phyloP scores from a whole-genome alignment of 2,888 invertebrate species.

The Orgyia antiqua region DNA sequence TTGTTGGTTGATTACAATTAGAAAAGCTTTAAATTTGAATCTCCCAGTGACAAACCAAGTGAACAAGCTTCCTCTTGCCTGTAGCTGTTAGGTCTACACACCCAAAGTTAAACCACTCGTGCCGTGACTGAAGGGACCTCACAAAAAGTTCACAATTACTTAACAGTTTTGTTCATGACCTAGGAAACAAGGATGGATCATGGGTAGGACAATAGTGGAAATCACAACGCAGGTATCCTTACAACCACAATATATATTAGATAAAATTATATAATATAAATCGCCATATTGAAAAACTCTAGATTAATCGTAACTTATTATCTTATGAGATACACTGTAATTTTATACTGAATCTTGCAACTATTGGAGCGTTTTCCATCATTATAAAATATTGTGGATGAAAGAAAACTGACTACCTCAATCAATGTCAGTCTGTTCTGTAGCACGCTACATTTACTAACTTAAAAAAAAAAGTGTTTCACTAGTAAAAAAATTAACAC shows the following conservation, averaged over 20 bases:
- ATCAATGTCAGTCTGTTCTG: constrained; percentile 66
- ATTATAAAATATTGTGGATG: constrained; percentile 75
- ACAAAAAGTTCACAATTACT: no score
- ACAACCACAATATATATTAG: constrained; percentile 86
- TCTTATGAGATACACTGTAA: constrained; percentile 77
- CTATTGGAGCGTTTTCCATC: constrained; percentile 66
- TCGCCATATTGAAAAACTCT: constrained; percentile 78
- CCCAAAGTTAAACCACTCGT: constrained; percentile 58
- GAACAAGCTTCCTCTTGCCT: constrained; percentile 59
- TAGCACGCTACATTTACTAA: constrained; percentile 73
- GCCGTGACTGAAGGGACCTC: constrained; percentile 35
- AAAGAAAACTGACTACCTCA: constrained; percentile 74
- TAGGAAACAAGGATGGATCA: constrained; percentile 53
- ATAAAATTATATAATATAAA: constrained; percentile 80
- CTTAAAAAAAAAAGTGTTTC: constrained; percentile 59
- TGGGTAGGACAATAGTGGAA: constrained; percentile 65
- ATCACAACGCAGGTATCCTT: constrained; percentile 80
- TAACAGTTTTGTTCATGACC: constrained; percentile 34
- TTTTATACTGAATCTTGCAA: constrained; percentile 70
- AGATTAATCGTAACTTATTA: constrained; percentile 76
- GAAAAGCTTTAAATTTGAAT: constrained; percentile 69
- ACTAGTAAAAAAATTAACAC: constrained; percentile 71
- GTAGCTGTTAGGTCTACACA: constrained; percentile 56
- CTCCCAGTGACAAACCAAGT: constrained; percentile 65
- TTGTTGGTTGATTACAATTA: constrained; percentile 73